Evolutionary conservation across 2,113 vertebrate genomes (phyloP).

Genomic region (Dicentrarchus labrax): DNA sequence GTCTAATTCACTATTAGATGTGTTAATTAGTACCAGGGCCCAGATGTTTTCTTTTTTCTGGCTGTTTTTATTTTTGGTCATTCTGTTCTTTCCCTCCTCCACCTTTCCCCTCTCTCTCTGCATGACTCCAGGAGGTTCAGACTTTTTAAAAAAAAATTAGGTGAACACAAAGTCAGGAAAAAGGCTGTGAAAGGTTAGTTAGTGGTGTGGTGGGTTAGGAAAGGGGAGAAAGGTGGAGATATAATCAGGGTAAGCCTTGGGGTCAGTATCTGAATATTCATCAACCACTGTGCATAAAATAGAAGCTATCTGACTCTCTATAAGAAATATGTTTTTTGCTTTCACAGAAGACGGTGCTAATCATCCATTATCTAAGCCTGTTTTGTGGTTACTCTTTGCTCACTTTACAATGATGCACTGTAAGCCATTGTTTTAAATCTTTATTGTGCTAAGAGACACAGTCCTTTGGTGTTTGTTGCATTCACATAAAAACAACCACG

Average conservation of each 20-base stretch:
- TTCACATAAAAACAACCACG: slow-evolving; percentile 24
- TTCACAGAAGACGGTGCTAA: neutral
- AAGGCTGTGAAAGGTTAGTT: slow-evolving; percentile 10
- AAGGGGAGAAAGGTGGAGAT: neutral
- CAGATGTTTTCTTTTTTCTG: slow-evolving; percentile 50
- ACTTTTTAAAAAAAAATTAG: slow-evolving; percentile 68
- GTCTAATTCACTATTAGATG: slow-evolving; percentile 12
- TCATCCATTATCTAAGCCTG: neutral
- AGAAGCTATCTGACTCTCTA: neutral
- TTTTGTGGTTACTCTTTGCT: neutral
- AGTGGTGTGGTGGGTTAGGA: neutral
- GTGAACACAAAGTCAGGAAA: slow-evolving; percentile 71
- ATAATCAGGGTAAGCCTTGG: slow-evolving; percentile 2
- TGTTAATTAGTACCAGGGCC: slow-evolving; percentile 55
- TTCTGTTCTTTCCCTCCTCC: neutral
- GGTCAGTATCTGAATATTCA: slow-evolving; percentile 33
- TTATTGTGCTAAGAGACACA: neutral
- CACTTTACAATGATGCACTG: neutral
- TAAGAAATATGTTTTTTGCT: neutral
- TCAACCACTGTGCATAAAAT: neutral
- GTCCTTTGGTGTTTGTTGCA: neutral
- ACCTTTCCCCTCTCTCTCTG: slow-evolving; percentile 12
- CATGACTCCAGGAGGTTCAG: slow-evolving; percentile 53
- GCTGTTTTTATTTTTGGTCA: slow-evolving; percentile 41
- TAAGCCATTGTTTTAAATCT: neutral